These are phyloP conservation scores for Nilaparvata lugens DNA, from an alignment of 1,140 invertebrate species.

Conservation along the genomic window DNA sequence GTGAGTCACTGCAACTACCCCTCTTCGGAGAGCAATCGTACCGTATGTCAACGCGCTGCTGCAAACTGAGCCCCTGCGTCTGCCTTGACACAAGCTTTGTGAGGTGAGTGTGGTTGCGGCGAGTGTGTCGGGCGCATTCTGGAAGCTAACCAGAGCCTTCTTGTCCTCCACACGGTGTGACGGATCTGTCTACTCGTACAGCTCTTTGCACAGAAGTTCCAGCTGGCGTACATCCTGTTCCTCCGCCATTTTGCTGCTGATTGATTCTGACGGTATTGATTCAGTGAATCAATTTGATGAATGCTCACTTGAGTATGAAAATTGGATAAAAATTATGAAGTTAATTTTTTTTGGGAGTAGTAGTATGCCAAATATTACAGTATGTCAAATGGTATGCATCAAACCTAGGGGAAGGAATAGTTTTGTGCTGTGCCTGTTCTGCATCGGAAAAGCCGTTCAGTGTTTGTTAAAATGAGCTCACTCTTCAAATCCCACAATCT, in stretches of 20 bases:
- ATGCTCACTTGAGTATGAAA: too few relatives aligned
- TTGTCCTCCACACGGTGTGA: constrained; percentile 79
- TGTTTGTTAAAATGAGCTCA: too few relatives aligned
- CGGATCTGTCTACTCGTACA: constrained; percentile 89
- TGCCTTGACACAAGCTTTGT: constrained; percentile 75
- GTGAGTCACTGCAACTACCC: constrained; percentile 87
- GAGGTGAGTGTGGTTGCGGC: constrained; percentile 88
- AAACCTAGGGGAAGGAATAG: too few relatives aligned
- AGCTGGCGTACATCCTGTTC: constrained; percentile 83
- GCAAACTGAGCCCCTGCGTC: constrained; percentile 65
- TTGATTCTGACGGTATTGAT: too few relatives aligned
- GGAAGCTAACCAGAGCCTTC: constrained; percentile 86
- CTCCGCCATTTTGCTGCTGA: constrained; percentile 45
- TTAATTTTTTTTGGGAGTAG: too few relatives aligned
- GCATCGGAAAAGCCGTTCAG: too few relatives aligned
- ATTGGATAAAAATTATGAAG: too few relatives aligned
- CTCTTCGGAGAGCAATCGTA: constrained; percentile 91
- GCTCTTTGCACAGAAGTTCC: constrained; percentile 89
- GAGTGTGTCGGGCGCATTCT: constrained; percentile 84
- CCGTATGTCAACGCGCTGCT: constrained; percentile 79
- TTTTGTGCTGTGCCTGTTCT: too few relatives aligned
- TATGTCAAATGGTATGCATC: too few relatives aligned
- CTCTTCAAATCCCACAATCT: too few relatives aligned
- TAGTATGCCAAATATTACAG: too few relatives aligned
- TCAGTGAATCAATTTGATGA: neutral